Base-by-base conservation (phyloP, 2,888 invertebrate species). In the Siphlonurus alternatus region DNA sequence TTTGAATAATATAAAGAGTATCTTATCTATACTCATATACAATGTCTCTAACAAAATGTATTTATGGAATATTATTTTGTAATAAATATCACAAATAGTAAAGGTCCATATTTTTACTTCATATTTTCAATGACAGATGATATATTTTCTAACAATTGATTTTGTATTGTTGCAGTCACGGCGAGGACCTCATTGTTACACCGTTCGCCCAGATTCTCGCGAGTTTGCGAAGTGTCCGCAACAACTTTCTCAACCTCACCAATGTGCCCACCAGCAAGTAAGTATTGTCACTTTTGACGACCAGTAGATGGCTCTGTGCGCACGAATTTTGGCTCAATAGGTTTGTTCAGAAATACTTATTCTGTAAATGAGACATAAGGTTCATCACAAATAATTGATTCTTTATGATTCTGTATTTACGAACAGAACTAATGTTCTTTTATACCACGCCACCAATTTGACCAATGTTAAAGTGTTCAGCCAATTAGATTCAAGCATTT, bases 161-260 rank as follows among this genome's bases (percentile, higher is more conserved):
- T n/a, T 38, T 38, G 38, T 56, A 7, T 10, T 22, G 56, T 56
- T 82, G 66, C 80, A 86, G 94, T 80, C 96, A 98, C 84, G 96
- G 96, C 75, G 98, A 99, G 83, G 98, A 98, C 81, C 86, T 98
- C 80, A 99, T 99, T 76, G 98, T 99, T 77, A 99, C 99, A 73
- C 99, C 99, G 73, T 99, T 99, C 82, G 99, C 99, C 78, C 99
- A 99, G 84, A 93, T 99, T 78, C 85, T 99, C 80, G 97, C 98
- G 78, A 96, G 96, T 79, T 84, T 99, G 76, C 89, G 97, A 76
- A 96, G 94, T 79, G 96, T 99, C 73, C 89, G 98, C 77, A 94
- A 90, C 82, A 99, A 99, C 82, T 94, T 98, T 83, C 85, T 95
- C 78, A 86, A 87, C 77, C 92, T 99, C 81, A 96, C 97, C 78